Percentiles rank a stretch among this genome's conserved stretches.
These are phyloP conservation scores for Trisateles emortualis DNA, from an alignment of 2,888 invertebrate species.

Conservation along the genomic window DNA sequence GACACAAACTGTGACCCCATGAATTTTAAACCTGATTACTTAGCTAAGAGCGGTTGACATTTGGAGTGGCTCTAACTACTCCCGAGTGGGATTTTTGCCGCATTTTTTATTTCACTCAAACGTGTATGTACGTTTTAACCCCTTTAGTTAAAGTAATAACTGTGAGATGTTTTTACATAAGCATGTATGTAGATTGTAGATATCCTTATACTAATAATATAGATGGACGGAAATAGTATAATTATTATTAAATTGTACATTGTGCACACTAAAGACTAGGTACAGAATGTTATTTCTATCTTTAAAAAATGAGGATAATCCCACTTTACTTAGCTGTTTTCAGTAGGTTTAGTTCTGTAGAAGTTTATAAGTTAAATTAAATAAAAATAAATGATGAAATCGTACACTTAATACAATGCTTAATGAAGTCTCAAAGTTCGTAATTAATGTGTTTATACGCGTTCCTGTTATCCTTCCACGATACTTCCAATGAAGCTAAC, in stretches of 20 bases:
- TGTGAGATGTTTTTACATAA: conserved; percentile 17
- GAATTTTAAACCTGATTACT: conserved; percentile 60
- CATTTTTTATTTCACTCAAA: conserved; percentile 51
- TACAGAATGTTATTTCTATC: too few species aligned
- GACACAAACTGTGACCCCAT: conserved; percentile 47
- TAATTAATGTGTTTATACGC: conserved; percentile 7
- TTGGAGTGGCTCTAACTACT: conserved; percentile 53
- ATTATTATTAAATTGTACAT: too few species aligned
- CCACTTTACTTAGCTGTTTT: too few species aligned
- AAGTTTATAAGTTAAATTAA: not conserved
- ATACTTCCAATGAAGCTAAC: conserved; percentile 17
- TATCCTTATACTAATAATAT: not conserved
- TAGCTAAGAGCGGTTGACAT: conserved; percentile 53
- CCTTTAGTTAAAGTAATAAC: conserved; percentile 39
- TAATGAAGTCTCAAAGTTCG: not conserved
- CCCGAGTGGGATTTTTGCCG: conserved; percentile 50
- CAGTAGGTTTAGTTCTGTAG: too few species aligned
- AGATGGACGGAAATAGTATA: too few species aligned
- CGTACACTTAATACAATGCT: not conserved
- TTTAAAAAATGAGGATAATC: too few species aligned
- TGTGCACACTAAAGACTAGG: too few species aligned
- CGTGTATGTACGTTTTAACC: conserved; percentile 39
- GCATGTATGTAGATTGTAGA: conserved; percentile 2
- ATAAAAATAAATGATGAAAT: not conserved
- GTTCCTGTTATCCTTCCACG: conserved; percentile 6